Evolutionary conservation across 53 echinoderm and acorn worm genomes (phyloP), one percentile per base, ranked within the genome.

Genomic region (Echinarachnius parma): DNA sequence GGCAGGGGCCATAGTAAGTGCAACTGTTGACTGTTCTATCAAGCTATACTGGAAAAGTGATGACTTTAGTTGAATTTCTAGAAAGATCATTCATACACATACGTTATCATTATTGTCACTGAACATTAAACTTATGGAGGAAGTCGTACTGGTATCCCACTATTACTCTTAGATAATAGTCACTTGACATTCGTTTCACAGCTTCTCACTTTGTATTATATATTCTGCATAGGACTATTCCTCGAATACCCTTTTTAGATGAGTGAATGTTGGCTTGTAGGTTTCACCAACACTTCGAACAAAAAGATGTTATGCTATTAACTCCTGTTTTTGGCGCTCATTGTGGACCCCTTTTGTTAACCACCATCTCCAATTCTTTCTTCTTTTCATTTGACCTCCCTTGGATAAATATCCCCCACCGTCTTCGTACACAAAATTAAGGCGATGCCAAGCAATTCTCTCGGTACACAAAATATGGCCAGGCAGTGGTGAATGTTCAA

Each of bases 271-370:
- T n/a, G n/a, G n/a, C n/a, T n/a, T n/a, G n/a, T n/a, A n/a, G n/a
- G 19, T 54, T 37, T 32, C 23, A 18, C 28, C 27, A 42, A 72
- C 74, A 72, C 74, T 34, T 72, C 57, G 27, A 72, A 72, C 74
- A 57, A 72, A 72, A 72, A n/a, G n/a, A 72, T 72, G 74, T 72
- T 72, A 57, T 72, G 74, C 29, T 72, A 56, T 56, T 72, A 72
- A 28, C 39, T 72, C 55, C 36, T 36, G 56, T 37, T 42, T 56
- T 56, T 23, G 15, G 35, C 56, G 37, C 57, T 21, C n/a, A 28
- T 28, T 28, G 74, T 56, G 74, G 68, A 36, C 16, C 37, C 56
- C 23, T 44, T 21, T 26, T 28, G 42, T 55, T 56, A 57, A 52
- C 52, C 33, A 48, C 56, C 55, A 72, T 57, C 74, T 72, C 56